Evolutionary conservation across 1,140 invertebrate species (phyloP).

Genomic region (Popillia japonica): DNA sequence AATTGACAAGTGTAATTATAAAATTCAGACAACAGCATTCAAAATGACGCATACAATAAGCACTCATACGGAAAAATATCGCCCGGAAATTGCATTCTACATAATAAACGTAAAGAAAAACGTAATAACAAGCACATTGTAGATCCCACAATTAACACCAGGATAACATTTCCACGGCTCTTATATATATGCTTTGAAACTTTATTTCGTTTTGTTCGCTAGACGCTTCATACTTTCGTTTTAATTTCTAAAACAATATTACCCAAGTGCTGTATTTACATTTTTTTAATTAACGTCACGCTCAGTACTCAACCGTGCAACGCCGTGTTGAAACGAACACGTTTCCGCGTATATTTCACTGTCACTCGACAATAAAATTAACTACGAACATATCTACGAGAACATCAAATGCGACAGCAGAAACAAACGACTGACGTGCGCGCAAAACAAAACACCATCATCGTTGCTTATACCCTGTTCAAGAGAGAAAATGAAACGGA

Average conservation of each 20-base stretch:
- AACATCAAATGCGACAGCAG: not conserved
- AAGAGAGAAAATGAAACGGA: not conserved
- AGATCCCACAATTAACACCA: too few relatives aligned
- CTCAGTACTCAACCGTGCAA: not conserved
- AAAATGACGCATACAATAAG: too few relatives aligned
- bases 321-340: not conserved
- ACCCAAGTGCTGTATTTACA: not conserved
- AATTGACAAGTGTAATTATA: too few relatives aligned
- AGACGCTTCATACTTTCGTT: not conserved
- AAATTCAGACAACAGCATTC: too few relatives aligned
- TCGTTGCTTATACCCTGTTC: not conserved
- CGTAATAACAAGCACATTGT: too few relatives aligned
- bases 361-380: conserved; percentile 1
- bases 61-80: too few relatives aligned
- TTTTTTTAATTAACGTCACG: not conserved
- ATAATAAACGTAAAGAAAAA: too few relatives aligned
- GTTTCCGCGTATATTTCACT: not conserved
- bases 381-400: conserved; percentile 3
- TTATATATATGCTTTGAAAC: too few relatives aligned
- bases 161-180: too few relatives aligned
- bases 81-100: too few relatives aligned
- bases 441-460: not conserved
- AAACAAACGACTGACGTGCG: not conserved
- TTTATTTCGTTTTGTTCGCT: not conserved
- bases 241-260: not conserved